Conservation (phyloP, 2,888 invertebrate genomes). For the Dione vanillae region DNA sequence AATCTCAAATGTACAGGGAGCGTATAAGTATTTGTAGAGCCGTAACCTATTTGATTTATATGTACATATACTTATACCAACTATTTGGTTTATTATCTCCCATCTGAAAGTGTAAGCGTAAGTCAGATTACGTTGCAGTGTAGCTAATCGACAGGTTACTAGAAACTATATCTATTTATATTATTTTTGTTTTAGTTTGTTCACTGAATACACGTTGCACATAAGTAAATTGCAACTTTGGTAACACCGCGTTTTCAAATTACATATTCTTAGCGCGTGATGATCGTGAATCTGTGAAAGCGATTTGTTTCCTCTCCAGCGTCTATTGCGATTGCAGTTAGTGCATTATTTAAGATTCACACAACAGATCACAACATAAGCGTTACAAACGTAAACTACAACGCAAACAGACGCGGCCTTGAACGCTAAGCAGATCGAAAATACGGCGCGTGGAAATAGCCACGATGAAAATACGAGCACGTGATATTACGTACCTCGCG, state of each 20-base stretch:
- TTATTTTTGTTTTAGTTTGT: constrained; percentile 50
- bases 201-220: constrained; percentile 46
- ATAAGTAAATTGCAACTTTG: constrained; percentile 56
- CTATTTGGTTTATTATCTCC: constrained; percentile 10
- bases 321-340: constrained; percentile 55
- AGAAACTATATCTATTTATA: background rate
- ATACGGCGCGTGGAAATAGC: constrained; percentile 81
- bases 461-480: constrained; percentile 79
- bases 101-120: constrained; percentile 64
- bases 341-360: constrained; percentile 57
- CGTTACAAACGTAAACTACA: constrained; percentile 65
- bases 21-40: background rate
- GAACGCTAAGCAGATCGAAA: constrained; percentile 80
- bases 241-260: constrained; percentile 65
- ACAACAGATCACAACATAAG: constrained; percentile 62
- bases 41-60: background rate
- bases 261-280: constrained; percentile 64
- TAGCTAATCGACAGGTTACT: constrained; percentile 67
- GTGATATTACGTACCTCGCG: constrained; percentile 81
- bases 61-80: background rate
- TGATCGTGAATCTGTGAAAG: constrained; percentile 69
- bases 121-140: no score
- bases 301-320: constrained; percentile 66
- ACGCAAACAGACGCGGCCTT: constrained; percentile 81
- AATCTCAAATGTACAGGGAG: constrained; percentile 15